phyloP scores from a whole-genome alignment of 1,140 invertebrate genomes.

The Saccostrea echinata region DNA sequence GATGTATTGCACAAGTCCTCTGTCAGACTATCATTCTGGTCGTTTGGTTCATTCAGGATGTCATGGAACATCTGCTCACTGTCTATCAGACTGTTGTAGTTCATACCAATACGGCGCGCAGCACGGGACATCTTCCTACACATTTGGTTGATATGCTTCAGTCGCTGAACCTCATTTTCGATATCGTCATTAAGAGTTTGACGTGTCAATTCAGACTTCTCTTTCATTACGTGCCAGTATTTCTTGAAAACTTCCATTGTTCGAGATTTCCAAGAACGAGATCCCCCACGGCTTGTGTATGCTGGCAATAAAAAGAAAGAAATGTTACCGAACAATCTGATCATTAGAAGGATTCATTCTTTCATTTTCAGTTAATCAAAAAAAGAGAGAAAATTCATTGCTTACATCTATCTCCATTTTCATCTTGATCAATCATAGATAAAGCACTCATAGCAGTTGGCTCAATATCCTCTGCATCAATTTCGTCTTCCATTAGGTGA shows the following conservation, averaged over 20 bases:
- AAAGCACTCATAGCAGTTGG: constrained; percentile 41
- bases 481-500: constrained; percentile 46
- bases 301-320: neutral
- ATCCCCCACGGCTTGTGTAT: constrained; percentile 8
- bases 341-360: neutral
- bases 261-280: constrained; percentile 49
- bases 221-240: constrained; percentile 59
- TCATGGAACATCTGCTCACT: constrained; percentile 57
- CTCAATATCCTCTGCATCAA: constrained; percentile 48
- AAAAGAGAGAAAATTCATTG: neutral
- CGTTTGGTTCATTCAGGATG: constrained; percentile 47
- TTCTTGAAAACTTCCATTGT: constrained; percentile 60
- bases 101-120: constrained; percentile 52
- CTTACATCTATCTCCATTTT: constrained; percentile 49
- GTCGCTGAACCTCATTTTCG: constrained; percentile 55
- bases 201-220: constrained; percentile 40
- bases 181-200: constrained; percentile 57
- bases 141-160: constrained; percentile 56
- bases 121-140: constrained; percentile 58
- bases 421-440: constrained; percentile 48
- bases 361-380: neutral
- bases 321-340: neutral
- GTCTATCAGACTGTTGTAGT: constrained; percentile 53
- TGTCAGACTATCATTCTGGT: constrained; percentile 51
- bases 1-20: constrained; percentile 56